A percentile compares a stretch with the other conserved stretches of the same genome.
phyloP scores from a whole-genome alignment of 2,113 vertebrate species.

The Sapajus apella region DNA sequence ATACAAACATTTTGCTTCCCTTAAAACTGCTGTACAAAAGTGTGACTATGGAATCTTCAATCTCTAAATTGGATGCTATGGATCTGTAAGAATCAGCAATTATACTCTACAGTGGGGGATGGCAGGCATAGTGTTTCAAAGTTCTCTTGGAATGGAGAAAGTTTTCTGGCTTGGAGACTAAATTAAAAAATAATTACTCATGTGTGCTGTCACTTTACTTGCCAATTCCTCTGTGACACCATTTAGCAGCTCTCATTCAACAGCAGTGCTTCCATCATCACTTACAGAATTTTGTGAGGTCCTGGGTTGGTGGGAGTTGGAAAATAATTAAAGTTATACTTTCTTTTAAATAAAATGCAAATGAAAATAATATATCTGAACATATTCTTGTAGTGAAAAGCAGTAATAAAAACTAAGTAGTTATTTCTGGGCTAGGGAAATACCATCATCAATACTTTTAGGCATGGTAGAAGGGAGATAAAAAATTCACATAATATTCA shows the following conservation, averaged over 20 bases:
- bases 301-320: background rate
- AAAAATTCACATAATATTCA: background rate
- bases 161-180: background rate
- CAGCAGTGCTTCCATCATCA: background rate
- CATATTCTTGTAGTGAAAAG: background rate
- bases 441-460: background rate
- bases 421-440: background rate
- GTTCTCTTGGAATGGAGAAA: background rate
- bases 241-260: background rate
- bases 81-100: constrained; percentile 36
- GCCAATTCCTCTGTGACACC: background rate
- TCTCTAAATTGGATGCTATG: background rate
- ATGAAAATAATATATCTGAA: background rate
- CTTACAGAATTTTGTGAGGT: background rate
- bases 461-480: background rate
- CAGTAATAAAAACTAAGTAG: background rate
- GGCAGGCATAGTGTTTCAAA: background rate
- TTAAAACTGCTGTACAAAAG: constrained; percentile 9
- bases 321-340: background rate
- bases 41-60: background rate
- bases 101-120: background rate
- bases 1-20: background rate
- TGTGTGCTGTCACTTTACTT: background rate
- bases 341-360: background rate
- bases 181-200: constrained; percentile 36